Conservation (phyloP, 2,797 vertebrate species). For the Pachyuromys duprasi region DNA sequence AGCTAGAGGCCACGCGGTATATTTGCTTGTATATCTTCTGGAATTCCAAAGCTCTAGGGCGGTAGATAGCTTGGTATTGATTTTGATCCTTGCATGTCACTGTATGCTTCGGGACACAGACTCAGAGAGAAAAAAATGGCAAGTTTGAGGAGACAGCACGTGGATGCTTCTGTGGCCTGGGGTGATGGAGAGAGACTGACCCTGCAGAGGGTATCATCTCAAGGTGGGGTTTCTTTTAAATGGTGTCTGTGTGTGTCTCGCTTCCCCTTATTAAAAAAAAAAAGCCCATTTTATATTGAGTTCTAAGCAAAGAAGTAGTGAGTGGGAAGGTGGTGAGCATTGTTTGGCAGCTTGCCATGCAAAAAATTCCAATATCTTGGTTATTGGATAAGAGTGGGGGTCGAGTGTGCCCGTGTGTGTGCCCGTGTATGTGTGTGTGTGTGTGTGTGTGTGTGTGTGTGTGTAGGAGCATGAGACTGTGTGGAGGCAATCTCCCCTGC, state of each 20-base stretch:
- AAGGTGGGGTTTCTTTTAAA: conserved; percentile 67
- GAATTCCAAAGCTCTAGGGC: neutral
- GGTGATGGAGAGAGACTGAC: conserved; percentile 8
- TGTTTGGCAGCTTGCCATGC: neutral
- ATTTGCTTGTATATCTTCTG: conserved; percentile 33
- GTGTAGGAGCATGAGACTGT: neutral
- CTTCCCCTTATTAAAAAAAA: neutral
- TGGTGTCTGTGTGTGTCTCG: neutral
- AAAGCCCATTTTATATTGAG: neutral
- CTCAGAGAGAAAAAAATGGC: neutral
- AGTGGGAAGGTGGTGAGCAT: neutral
- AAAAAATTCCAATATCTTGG: neutral
- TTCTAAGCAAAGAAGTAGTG: neutral
- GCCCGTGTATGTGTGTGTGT: neutral
- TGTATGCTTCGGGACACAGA: conserved; percentile 34
- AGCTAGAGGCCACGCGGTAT: neutral
- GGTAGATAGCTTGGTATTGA: neutral
- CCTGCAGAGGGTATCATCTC: conserved; percentile 15
- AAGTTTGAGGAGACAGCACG: neutral
- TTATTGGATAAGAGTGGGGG: neutral
- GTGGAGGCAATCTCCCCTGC: neutral
- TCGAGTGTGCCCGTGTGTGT: no score
- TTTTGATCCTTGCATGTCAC: neutral
- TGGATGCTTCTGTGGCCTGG: neutral
- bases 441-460: neutral